Conservation (phyloP, 1,140 invertebrate genomes). For the Drosophila kanapiae region DNA sequence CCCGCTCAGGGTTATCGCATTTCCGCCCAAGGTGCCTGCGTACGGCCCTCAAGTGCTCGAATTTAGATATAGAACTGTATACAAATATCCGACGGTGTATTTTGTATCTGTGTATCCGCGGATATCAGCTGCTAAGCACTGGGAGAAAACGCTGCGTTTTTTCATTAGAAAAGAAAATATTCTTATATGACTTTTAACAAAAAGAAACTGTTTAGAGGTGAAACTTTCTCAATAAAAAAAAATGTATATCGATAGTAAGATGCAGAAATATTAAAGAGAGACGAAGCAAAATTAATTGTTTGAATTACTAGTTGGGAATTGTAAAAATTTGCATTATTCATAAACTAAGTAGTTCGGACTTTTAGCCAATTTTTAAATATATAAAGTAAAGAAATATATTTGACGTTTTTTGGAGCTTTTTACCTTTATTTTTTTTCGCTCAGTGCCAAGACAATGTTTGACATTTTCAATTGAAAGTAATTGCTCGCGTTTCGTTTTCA, state of each 20-base stretch:
- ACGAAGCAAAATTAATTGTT: too few relatives aligned
- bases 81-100: slow-evolving; percentile 26
- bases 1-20: slow-evolving; percentile 78
- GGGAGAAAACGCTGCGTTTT: not conserved
- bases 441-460: slow-evolving; percentile 63
- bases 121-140: slow-evolving; percentile 24
- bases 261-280: too few relatives aligned
- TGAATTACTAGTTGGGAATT: too few relatives aligned
- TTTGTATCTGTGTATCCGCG: slow-evolving; percentile 13
- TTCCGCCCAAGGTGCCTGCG: slow-evolving; percentile 74
- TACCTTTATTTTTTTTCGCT: not conserved
- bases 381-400: not conserved
- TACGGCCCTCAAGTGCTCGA: slow-evolving; percentile 65
- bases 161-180: too few relatives aligned
- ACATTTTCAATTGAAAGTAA: slow-evolving; percentile 84
- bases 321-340: too few relatives aligned
- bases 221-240: too few relatives aligned
- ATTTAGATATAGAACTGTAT: slow-evolving; percentile 48
- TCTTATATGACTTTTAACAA: too few relatives aligned
- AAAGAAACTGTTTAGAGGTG: too few relatives aligned
- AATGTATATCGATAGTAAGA: too few relatives aligned
- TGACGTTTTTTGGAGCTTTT: not conserved
- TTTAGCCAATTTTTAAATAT: too few relatives aligned
- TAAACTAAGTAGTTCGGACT: too few relatives aligned
- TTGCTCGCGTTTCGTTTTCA: slow-evolving; percentile 78